Base-by-base conservation (phyloP, 2,113 vertebrate genomes). In the Sapayoa aenigma region DNA sequence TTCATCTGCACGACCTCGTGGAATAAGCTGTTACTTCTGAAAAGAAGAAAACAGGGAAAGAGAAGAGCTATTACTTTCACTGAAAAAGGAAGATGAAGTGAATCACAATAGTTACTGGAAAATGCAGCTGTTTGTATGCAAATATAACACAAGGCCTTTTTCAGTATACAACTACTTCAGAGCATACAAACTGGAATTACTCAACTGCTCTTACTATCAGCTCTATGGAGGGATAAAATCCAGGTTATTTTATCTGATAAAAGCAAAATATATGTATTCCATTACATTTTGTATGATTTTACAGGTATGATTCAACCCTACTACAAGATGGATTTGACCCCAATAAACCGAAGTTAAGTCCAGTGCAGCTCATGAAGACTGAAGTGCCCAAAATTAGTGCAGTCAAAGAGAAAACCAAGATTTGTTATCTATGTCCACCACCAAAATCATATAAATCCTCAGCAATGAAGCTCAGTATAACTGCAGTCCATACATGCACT, bases 1-100 rank as follows among this genome's bases (percentile, higher is more conserved):
- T 98, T 98, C 98, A 99, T 98, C 97, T 99, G 98, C 92, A 99
- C 97, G 11, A 99, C 99, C 96, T 98, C 98, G 35, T 96, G 98
- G 97, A 98, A 98, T 16, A 97, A 95, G 16, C 96, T 96, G 93
- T 98, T 98, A 95, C 97, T 98, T 75, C 99, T 99, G 97, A 25
- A 91, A 95, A 92, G 87, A 89, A 47, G 73, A 65, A 56, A 87
- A 93, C 56, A 90, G 59, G 68, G 66, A 87, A 22, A 82, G 39
- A 66, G 35, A 52, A 87, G n/a, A 94, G 78, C 60, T 33, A 4
- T 95, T 53, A 80, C 63, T 85, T 21, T 18, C 4, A 12, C 20
- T 33, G 71, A 8, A 30, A 25, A 49, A 47, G 67, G 46, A 17
- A 62, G 80, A 42, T 5, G 23, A 19, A 37, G 66, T 4, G 42